Evolutionary conservation across 2,888 invertebrate species (phyloP), one percentile per base, ranked within the genome.

Genomic region (Drosophila melanosoma): DNA sequence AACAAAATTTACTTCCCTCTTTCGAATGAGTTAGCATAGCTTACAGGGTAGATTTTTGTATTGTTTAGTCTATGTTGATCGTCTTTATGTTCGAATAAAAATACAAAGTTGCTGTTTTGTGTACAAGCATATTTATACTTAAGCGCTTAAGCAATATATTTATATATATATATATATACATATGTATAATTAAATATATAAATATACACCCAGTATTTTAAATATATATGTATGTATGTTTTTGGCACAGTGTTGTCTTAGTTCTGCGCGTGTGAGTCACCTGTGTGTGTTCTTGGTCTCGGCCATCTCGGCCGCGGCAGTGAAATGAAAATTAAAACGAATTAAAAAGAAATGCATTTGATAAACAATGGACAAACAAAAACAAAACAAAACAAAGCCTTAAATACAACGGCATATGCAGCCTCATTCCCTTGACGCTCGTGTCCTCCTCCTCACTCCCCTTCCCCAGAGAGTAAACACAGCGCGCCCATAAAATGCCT

Each of bases 291-390:
- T 59, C 82, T 82, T 76, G 86, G 76, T 82, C 80, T 79, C 66
- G 89, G 72, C 61, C 83, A 72, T 82, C 80, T 79, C 66, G 89
- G 72, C 61, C 83, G 66, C 79, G 89, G 87, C 89, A 87, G 70
- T 83, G 89, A 89, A 90, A 83, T 57, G 35, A 81, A 78, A 81
- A 72, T 60, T 64, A 48, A 78, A 64, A 57, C 20, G 45, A 57
- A 71, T 68, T 60, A 42, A 82, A 79, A 45, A 35, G 48, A 69
- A 87, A 70, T 87, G 83, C 88, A 87, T 72, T 84, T 74, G 70
- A 62, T 77, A 69, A 64, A 72, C 69, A 86, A 58, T 59, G 63
- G 40, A n/a, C 20, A 58, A 67, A 79, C 35, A 76, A n/a, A 8
- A 58, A 67, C 57, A 32, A 69, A 54, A 42, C 58, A 56, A 56